Percentiles rank a stretch among this genome's conserved stretches.
Conservation (phyloP, 2,888 invertebrate genomes). For the Antheraea yamamai region DNA sequence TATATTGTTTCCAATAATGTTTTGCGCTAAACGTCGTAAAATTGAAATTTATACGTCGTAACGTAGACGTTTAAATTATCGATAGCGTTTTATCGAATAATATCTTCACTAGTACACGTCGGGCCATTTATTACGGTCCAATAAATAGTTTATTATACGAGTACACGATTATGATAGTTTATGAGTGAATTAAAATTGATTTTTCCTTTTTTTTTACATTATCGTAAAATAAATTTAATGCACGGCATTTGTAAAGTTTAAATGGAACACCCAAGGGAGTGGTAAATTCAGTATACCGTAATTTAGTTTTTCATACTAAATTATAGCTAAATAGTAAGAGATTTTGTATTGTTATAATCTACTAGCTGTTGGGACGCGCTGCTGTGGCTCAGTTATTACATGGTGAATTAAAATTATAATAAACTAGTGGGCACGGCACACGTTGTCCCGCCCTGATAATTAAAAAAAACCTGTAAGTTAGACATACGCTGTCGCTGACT, state of each 20-base stretch:
- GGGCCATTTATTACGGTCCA: slow-evolving; percentile 2
- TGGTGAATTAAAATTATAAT: too few relatives aligned
- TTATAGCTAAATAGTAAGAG: too few relatives aligned
- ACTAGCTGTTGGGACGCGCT: too few relatives aligned
- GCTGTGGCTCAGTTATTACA: too few relatives aligned
- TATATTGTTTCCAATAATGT: slow-evolving; percentile 38
- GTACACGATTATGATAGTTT: background rate
- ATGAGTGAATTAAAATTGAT: background rate
- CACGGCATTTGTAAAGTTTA: background rate
- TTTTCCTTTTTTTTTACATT: background rate
- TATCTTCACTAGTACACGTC: slow-evolving; percentile 36
- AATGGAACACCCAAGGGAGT: background rate
- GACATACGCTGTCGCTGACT: too few relatives aligned
- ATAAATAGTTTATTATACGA: slow-evolving; percentile 6
- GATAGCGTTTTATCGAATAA: slow-evolving; percentile 42
- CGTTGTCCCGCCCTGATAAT: too few relatives aligned
- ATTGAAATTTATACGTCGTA: slow-evolving; percentile 38
- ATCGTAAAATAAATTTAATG: background rate
- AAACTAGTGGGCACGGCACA: too few relatives aligned
- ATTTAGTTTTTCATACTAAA: too few relatives aligned
- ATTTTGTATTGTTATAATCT: too few relatives aligned
- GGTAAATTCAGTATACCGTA: background rate
- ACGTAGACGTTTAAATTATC: slow-evolving; percentile 40
- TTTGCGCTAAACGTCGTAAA: slow-evolving; percentile 38
- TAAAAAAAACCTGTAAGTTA: too few relatives aligned